Percentiles rank a stretch among this genome's conserved stretches.
Evolutionary conservation across 2,888 invertebrate genomes (phyloP).

Genomic region (Macrophya annulata): DNA sequence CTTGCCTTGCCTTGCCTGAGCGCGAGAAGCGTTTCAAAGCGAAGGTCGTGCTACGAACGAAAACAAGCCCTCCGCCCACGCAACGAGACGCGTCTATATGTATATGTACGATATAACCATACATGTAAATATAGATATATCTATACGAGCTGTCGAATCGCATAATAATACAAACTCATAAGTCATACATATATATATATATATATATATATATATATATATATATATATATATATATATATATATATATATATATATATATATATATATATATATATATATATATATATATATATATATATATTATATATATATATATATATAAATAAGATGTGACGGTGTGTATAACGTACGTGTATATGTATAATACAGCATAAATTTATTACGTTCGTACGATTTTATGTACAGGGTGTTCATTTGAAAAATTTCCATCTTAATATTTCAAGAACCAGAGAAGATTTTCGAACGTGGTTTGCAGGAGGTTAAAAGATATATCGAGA

Average conservation of each 20-base stretch:
- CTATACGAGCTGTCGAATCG: not conserved
- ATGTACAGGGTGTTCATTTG: no score
- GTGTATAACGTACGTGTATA: no score
- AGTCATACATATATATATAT: not conserved
- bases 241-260: no score
- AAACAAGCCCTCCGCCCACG: constrained; percentile 21
- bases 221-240: not conserved
- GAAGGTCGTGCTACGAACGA: constrained; percentile 25
- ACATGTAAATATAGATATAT: not conserved
- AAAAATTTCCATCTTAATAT: no score
- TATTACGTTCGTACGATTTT: no score
- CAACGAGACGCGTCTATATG: not conserved
- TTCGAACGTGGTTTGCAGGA: no score
- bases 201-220: not conserved
- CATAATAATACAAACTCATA: not conserved
- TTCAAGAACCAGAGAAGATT: no score
- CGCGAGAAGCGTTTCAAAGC: constrained; percentile 14
- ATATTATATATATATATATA: not conserved
- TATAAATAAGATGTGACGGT: no score
- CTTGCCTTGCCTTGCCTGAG: not conserved
- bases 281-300: not conserved
- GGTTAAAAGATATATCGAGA: no score
- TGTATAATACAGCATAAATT: no score
- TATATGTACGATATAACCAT: not conserved
- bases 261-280: no score